A percentile compares a stretch with the other conserved stretches of the same genome.
Evolutionary conservation across 2,113 vertebrate genomes (phyloP).

Genomic region (Marcusenius ussheri): DNA sequence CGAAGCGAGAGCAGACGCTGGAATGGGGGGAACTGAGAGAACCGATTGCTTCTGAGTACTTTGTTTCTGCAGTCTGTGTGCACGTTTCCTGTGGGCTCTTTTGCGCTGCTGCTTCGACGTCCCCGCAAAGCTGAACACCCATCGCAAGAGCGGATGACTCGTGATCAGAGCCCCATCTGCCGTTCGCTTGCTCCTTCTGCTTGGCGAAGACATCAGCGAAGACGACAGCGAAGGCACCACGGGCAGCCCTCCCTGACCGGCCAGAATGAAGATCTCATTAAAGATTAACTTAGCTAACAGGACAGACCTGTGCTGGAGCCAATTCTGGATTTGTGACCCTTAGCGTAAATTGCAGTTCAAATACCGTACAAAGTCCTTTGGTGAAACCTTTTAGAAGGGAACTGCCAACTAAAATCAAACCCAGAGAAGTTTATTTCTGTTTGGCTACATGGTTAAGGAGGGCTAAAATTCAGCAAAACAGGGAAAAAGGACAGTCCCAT

Average conservation of each 20-base stretch:
- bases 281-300: not conserved
- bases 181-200: not conserved
- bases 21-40: not conserved
- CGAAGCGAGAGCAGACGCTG: not conserved
- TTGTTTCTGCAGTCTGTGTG: not conserved
- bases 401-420: not conserved
- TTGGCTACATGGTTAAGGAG: not conserved
- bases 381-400: not conserved
- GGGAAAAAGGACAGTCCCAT: not conserved
- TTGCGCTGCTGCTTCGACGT: not conserved
- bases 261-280: not conserved
- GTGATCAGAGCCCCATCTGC: constrained; percentile 19
- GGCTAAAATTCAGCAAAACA: not conserved
- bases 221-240: not conserved
- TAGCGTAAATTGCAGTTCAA: not conserved
- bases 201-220: not conserved
- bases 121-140: not conserved
- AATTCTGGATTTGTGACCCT: not conserved
- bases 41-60: not conserved
- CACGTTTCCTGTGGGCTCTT: not conserved
- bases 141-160: not conserved
- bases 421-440: not conserved
- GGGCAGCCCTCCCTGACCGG: not conserved
- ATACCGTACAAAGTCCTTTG: not conserved
- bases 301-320: not conserved